These are phyloP conservation scores for Araneus ventricosus DNA, from an alignment of 1,140 invertebrate species.

Conservation along the genomic window DNA sequence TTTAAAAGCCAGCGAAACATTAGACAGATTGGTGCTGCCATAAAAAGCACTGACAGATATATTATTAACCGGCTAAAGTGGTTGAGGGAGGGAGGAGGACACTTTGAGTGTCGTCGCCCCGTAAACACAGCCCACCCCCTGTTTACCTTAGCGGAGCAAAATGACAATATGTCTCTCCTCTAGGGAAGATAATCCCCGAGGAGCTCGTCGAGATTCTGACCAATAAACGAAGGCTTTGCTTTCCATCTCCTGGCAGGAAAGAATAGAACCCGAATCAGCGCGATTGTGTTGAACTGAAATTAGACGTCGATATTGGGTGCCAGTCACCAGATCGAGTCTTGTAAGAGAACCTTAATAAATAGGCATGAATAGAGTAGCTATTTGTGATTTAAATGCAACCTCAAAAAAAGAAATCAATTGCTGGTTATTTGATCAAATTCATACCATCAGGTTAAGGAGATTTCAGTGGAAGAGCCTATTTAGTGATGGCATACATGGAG, in stretches of 20 bases:
- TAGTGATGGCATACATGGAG: too few relatives aligned
- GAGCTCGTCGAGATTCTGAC: background rate
- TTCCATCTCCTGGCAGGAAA: background rate
- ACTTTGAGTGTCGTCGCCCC: slow-evolving; percentile 36
- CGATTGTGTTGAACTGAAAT: too few relatives aligned
- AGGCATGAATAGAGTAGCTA: too few relatives aligned
- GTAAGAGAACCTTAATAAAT: too few relatives aligned
- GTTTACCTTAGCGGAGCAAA: slow-evolving; percentile 37
- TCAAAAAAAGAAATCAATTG: too few relatives aligned
- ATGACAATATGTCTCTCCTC: slow-evolving; percentile 7
- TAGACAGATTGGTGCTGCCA: slow-evolving; percentile 29
- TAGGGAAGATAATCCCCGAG: slow-evolving; percentile 29
- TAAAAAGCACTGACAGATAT: slow-evolving; percentile 49
- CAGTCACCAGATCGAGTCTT: too few relatives aligned
- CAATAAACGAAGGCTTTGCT: background rate
- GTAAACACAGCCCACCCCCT: background rate
- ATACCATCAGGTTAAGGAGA: too few relatives aligned
- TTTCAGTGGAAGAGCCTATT: too few relatives aligned
- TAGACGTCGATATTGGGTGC: too few relatives aligned
- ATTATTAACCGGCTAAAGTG: slow-evolving; percentile 50
- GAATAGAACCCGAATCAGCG: too few relatives aligned
- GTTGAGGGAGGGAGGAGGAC: background rate
- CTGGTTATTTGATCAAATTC: too few relatives aligned
- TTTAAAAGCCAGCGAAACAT: slow-evolving; percentile 41
- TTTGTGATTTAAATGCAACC: too few relatives aligned